A percentile compares a stretch with the other conserved stretches of the same genome.
Evolutionary conservation across 2,888 invertebrate species (phyloP).

Genomic region (Macropis europaea): DNA sequence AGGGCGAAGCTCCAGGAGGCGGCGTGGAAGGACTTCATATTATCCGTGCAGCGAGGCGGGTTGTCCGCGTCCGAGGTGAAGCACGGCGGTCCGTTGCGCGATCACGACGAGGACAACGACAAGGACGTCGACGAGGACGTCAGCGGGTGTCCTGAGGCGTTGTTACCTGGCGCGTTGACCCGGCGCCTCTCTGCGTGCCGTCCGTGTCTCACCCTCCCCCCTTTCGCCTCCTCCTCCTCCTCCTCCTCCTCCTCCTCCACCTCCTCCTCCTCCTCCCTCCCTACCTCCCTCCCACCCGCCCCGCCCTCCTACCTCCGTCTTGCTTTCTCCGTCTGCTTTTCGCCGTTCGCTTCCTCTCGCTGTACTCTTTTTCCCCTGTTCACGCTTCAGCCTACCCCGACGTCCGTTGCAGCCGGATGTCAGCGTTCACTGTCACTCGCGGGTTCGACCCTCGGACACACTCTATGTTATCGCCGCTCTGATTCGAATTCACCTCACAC

Average conservation of each 20-base stretch:
- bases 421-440: slow-evolving; percentile 51
- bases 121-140: slow-evolving; percentile 56
- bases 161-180: slow-evolving; percentile 68
- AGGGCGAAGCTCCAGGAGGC: slow-evolving; percentile 81
- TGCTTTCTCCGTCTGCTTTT: slow-evolving; percentile 52
- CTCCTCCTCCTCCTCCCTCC: slow-evolving; percentile 45
- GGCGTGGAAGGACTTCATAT: slow-evolving; percentile 76
- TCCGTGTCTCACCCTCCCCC: slow-evolving; percentile 65
- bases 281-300: slow-evolving; percentile 56
- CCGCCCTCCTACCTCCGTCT: slow-evolving; percentile 60
- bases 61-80: slow-evolving; percentile 39
- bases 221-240: slow-evolving; percentile 49
- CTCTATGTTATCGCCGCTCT: slow-evolving; percentile 15
- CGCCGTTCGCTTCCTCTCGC: slow-evolving; percentile 40
- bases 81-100: slow-evolving; percentile 40
- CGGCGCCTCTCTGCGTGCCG: slow-evolving; percentile 67
- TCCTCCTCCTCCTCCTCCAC: slow-evolving; percentile 47
- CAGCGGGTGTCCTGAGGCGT: slow-evolving; percentile 66
- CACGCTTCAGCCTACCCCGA: slow-evolving; percentile 22
- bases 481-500: slow-evolving; percentile 51
- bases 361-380: slow-evolving; percentile 24
- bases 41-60: slow-evolving; percentile 50
- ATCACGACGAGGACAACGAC: slow-evolving; percentile 46
- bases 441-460: slow-evolving; percentile 35
- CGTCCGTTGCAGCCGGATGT: slow-evolving; percentile 30